Evolutionary conservation across 2,888 invertebrate species (phyloP), one percentile per base, ranked within the genome.

Genomic region (Eupithecia tripunctaria): DNA sequence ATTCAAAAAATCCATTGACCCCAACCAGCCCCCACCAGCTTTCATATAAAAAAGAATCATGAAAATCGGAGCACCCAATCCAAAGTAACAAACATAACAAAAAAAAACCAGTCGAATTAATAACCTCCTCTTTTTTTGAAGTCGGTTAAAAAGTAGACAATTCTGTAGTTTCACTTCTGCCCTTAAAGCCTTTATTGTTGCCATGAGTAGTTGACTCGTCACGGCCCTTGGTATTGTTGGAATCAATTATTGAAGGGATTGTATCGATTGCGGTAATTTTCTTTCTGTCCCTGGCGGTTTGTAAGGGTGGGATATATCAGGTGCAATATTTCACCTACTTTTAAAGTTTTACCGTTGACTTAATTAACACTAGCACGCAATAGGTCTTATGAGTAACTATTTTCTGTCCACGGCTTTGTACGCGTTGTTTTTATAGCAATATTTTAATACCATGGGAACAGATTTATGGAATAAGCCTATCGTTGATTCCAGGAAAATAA

Each of bases 261-360:
- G 80, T 91, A 93, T 93, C 88, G 93, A 93, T 93, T 90, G 85
- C 86, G 88, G 89, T 89, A 86, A 89, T 90, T 92, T 90, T 86
- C 88, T 88, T 89, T 84, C 86, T 84, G 86, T 85, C 87, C 87
- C 85, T 87, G 89, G 85, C 86, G 82, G 79, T 83, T 80, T 72
- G 75, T 84, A 82, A 72, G 71, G 84, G 65, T 76, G 66, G 75
- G 82, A 41, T 75, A 82, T 81, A 90, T 77, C 74, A 71, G 67
- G 81, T 36, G 32, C 59, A 60, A 47, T 2, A 15, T 43, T 32
- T 43, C 10, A 51, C 21, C 21, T 51, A 7, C 8, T 2, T 3
- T n/a, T n/a, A 7, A 47, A 47, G 47, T 47, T 47, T n/a, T 47
- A 47, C 47, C 3, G 14, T 41, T 15, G 15, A 14, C 41, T 41